Evolutionary conservation across 2,113 vertebrate genomes (phyloP).

Genomic region (Danio rerio): DNA sequence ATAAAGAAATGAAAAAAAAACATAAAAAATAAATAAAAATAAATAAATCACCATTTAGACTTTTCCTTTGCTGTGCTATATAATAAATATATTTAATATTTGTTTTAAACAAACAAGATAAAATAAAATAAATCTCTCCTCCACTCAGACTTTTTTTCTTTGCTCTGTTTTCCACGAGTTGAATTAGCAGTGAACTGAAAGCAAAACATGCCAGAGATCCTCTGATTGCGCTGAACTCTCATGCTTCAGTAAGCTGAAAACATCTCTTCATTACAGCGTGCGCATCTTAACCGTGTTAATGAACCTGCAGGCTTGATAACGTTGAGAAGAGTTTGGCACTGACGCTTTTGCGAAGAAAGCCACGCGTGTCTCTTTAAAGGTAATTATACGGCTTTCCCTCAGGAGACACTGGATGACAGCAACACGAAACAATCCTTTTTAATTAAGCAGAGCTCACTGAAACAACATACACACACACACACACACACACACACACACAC

Average conservation of each 20-base stretch:
- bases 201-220: conserved; percentile 14
- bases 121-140: background rate
- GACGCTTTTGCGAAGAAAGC: conserved; percentile 26
- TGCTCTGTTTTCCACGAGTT: background rate
- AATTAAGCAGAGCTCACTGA: conserved; percentile 46
- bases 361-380: conserved; percentile 37
- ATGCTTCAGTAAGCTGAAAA: conserved; percentile 48
- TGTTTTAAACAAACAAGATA: too few relatives aligned
- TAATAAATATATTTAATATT: too few relatives aligned
- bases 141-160: background rate
- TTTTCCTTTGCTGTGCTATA: too few relatives aligned
- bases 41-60: too few relatives aligned
- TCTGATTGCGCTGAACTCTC: conserved; percentile 37
- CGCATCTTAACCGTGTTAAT: conserved; percentile 45
- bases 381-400: conserved; percentile 48
- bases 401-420: conserved; percentile 47
- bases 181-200: conserved; percentile 31
- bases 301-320: conserved; percentile 44
- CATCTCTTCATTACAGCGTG: conserved; percentile 42
- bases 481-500: conserved; percentile 19
- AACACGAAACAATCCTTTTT: conserved; percentile 47
- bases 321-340: conserved; percentile 43
- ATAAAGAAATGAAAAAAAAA: too few relatives aligned
- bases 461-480: conserved; percentile 31
- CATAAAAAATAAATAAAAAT: too few relatives aligned